A percentile compares a stretch with the other conserved stretches of the same genome.
Evolutionary conservation across 2,113 vertebrate species (phyloP).

Genomic region (Calidris pygmaea): DNA sequence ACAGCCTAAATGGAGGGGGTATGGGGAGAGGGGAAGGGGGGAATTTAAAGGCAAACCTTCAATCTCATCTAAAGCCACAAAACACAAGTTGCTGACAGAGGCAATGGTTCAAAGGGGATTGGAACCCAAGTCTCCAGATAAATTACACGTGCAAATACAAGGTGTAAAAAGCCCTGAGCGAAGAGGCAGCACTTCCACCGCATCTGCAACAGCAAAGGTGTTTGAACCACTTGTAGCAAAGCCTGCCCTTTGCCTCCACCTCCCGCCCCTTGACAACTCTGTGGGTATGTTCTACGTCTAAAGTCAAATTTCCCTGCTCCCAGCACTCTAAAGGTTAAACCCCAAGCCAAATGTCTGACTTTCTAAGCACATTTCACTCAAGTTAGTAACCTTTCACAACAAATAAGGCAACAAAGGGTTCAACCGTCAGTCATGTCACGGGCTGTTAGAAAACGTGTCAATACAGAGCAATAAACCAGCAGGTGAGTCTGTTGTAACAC

Average conservation of each 20-base stretch:
- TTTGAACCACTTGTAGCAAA: background rate
- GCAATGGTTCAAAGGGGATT: background rate
- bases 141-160: background rate
- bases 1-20: background rate
- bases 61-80: background rate
- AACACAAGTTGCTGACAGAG: background rate
- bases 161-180: background rate
- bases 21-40: no score
- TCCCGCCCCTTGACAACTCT: background rate
- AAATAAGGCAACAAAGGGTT: background rate
- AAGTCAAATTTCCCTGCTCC: background rate
- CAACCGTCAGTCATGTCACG: background rate
- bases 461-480: background rate
- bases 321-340: background rate
- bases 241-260: background rate
- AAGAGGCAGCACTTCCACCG: background rate
- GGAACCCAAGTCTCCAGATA: background rate
- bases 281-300: background rate
- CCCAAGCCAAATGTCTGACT: background rate
- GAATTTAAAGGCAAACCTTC: background rate
- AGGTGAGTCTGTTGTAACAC: background rate
- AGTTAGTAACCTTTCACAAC: background rate
- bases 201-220: fast-evolving
- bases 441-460: background rate
- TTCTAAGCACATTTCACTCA: background rate